Base-by-base conservation (phyloP, 2,888 invertebrate genomes). In the Acrobasis consociella region DNA sequence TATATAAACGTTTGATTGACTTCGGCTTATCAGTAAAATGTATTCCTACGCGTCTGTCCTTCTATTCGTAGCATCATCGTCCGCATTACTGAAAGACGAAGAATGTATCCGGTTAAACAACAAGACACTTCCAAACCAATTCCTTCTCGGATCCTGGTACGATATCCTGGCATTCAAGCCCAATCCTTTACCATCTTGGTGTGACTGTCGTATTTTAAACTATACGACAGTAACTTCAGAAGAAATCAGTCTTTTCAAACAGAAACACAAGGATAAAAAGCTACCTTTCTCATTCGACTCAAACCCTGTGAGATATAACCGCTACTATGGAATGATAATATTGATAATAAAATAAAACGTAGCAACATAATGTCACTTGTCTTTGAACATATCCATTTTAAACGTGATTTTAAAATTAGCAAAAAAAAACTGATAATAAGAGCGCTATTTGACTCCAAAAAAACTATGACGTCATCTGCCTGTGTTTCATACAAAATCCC, bases 81-180 rank as follows among this genome's bases (percentile, higher is more conserved):
- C 9, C 13, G 7, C 46, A 46, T n/a, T 46, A 5, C n/a, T 46
- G 46, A 1, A 9, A 46, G 46, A 46, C 46, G 46, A 46, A 46
- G 46, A 46, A 46, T 46, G 46, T 46, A 46, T 46, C n/a, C 11
- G 46, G 10, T 5, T 1, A 2, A 63, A 70, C 55, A 63, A 62
- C 0, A 58, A 65, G 0, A 61, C 60, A 5, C 22, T 31, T 1
- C 38, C 68, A 8, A 68, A 66, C 50, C 52, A 68, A 3, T 65
- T 49, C 2, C 16, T 71, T 9, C 46, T 11, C n/a, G 46, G 46
- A 5, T n/a, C 46, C 46, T 46, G 46, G 46, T 46, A 46, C 46
- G 46, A 46, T n/a, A 46, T 46, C 7, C 46, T 46, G 5, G n/a
- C n/a, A 46, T 46, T 46, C n/a, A 46, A 46, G 3, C 46, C 46